These are phyloP conservation scores for Lottia scabra DNA, from an alignment of 2,888 invertebrate genomes.

Conservation along the genomic window DNA sequence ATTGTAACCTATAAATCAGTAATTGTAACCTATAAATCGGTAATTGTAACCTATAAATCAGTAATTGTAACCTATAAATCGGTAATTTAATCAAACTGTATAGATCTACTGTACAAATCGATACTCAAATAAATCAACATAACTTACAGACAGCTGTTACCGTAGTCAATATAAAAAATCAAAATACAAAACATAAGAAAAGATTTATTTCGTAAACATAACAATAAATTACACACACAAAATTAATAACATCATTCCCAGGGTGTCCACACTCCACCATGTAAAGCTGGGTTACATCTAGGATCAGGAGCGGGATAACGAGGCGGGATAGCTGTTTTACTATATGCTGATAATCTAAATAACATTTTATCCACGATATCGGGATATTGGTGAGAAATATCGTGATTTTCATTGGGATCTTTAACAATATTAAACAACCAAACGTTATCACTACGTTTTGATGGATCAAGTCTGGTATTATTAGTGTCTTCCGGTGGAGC, in stretches of 20 bases:
- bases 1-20: no score
- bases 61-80: no score
- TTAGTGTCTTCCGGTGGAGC: background rate
- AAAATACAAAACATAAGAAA: no score
- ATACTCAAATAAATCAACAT: no score
- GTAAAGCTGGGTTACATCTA: constrained; percentile 49
- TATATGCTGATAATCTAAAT: constrained; percentile 46
- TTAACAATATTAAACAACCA: constrained; percentile 64
- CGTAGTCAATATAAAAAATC: no score
- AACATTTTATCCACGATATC: constrained; percentile 51
- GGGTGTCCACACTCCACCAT: constrained; percentile 64
- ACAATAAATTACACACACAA: background rate
- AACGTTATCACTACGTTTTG: constrained; percentile 46
- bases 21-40: no score
- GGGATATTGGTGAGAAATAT: constrained; percentile 48
- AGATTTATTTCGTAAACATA: no score
- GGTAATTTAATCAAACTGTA: no score
- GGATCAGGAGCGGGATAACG: constrained; percentile 55
- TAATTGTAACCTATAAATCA: no score
- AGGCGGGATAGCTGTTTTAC: constrained; percentile 59
- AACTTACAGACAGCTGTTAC: no score
- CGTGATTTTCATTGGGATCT: constrained; percentile 59
- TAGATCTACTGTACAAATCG: no score
- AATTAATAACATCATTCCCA: constrained; percentile 44
- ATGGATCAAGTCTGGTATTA: background rate